Conservation (phyloP, 2,888 invertebrate species). For the Zaprionus lineosus region DNA sequence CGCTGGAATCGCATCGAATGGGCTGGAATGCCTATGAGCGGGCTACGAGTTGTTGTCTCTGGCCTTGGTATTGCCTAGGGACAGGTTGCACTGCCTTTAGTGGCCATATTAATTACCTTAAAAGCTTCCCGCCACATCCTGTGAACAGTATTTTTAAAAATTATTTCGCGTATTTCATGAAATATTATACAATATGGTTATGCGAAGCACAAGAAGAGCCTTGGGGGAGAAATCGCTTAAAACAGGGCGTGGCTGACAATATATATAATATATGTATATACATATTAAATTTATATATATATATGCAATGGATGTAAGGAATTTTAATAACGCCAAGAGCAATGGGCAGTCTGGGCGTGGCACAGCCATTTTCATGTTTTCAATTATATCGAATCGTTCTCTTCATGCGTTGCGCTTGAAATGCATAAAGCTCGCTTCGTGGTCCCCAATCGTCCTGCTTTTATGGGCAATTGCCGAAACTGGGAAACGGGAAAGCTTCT, state of each 20-base stretch:
- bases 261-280: too few relatives aligned
- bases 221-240: too few relatives aligned
- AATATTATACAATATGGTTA: constrained; percentile 25
- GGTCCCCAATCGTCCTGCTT: constrained; percentile 4
- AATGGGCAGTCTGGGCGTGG: background rate
- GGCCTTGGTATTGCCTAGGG: constrained; percentile 10
- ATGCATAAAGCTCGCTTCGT: constrained; percentile 21
- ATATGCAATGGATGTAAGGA: constrained; percentile 26
- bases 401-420: constrained; percentile 5
- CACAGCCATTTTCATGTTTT: constrained; percentile 8
- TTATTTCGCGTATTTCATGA: constrained; percentile 49
- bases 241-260: too few relatives aligned
- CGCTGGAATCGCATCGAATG: background rate
- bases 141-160: constrained; percentile 18
- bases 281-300: too few relatives aligned
- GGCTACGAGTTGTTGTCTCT: background rate
- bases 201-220: background rate
- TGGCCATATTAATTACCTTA: constrained; percentile 59
- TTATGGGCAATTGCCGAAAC: constrained; percentile 21
- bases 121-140: constrained; percentile 36
- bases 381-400: constrained; percentile 30
- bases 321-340: constrained; percentile 32
- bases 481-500: constrained; percentile 10
- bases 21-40: constrained; percentile 1
- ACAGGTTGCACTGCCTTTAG: background rate